phyloP scores from a whole-genome alignment of 1,140 invertebrate species.

The Drosophila pachea region DNA sequence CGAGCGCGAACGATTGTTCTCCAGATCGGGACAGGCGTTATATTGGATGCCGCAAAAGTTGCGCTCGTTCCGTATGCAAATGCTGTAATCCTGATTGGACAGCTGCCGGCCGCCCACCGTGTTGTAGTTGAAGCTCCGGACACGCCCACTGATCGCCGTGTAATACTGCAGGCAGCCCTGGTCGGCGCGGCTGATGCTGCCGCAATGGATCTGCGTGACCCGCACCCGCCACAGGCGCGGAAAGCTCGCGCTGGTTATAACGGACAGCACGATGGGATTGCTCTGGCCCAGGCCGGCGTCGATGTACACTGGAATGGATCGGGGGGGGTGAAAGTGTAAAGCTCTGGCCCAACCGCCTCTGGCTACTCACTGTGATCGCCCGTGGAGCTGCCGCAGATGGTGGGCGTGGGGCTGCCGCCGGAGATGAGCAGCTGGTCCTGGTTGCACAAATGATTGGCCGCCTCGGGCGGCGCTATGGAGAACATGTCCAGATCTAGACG shows the following conservation, averaged over 20 bases:
- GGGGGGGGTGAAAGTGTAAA: not conserved
- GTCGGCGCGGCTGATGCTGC: conserved; percentile 85
- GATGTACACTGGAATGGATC: conserved; percentile 85
- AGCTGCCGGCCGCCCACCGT: conserved; percentile 86
- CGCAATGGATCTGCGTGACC: conserved; percentile 88
- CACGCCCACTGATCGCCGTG: conserved; percentile 87
- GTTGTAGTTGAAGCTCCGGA: conserved; percentile 92
- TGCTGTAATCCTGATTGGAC: conserved; percentile 93
- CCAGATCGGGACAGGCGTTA: conserved; percentile 84
- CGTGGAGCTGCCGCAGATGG: conserved; percentile 89
- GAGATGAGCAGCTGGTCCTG: conserved; percentile 92
- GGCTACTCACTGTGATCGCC: conserved; percentile 89
- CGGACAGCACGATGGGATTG: conserved; percentile 87
- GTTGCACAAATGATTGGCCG: conserved; percentile 87
- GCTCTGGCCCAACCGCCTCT: not conserved
- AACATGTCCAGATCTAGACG: conserved; percentile 91
- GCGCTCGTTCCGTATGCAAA: conserved; percentile 90
- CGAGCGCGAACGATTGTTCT: conserved; percentile 82
- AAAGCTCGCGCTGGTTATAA: conserved; percentile 89
- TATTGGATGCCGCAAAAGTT: conserved; percentile 95
- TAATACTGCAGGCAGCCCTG: conserved; percentile 90
- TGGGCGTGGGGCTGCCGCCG: conserved; percentile 88
- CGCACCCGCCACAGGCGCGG: conserved; percentile 89
- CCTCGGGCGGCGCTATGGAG: conserved; percentile 85
- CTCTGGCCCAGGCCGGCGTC: conserved; percentile 87